These are phyloP conservation scores for Vulpes ferrilata DNA, from an alignment of 2,113 vertebrate genomes.

Conservation along the genomic window DNA sequence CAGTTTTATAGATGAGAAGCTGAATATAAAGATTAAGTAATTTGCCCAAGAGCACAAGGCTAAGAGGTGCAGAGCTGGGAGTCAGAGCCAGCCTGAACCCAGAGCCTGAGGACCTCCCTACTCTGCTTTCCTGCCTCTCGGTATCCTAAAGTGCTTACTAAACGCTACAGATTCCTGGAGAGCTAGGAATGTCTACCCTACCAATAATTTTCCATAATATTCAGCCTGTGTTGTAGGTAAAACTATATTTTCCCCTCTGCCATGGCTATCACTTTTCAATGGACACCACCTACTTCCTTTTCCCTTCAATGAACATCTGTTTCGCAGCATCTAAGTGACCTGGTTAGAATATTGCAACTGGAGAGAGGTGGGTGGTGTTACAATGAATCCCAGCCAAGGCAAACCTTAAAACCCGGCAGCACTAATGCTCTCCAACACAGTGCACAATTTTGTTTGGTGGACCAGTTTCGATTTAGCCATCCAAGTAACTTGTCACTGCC, in stretches of 20 bases:
- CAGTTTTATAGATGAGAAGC: neutral
- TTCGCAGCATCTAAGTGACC: slow-evolving; percentile 59
- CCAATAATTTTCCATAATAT: slow-evolving; percentile 49
- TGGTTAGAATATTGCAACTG: slow-evolving; percentile 67
- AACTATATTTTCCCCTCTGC: slow-evolving; percentile 54
- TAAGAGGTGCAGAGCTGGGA: neutral
- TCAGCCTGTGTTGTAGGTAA: slow-evolving; percentile 51
- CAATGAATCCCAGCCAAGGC: slow-evolving; percentile 55
- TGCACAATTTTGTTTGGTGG: neutral
- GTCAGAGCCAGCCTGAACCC: neutral
- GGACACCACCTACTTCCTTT: slow-evolving; percentile 66
- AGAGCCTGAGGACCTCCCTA: neutral
- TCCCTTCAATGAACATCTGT: slow-evolving; percentile 53
- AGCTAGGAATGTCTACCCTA: neutral
- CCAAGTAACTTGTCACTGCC: slow-evolving; percentile 53
- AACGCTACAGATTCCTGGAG: slow-evolving; percentile 44
- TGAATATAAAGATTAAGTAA: neutral
- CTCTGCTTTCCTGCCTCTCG: neutral
- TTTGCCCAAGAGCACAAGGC: neutral
- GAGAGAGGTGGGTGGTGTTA: slow-evolving; percentile 72
- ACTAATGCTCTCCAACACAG: neutral
- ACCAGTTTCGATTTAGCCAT: slow-evolving; percentile 43
- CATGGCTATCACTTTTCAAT: slow-evolving; percentile 55
- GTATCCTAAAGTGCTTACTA: neutral
- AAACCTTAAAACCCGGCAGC: slow-evolving; percentile 59